Conservation (phyloP, 2,113 vertebrate species). For the Limnothrissa miodon region DNA sequence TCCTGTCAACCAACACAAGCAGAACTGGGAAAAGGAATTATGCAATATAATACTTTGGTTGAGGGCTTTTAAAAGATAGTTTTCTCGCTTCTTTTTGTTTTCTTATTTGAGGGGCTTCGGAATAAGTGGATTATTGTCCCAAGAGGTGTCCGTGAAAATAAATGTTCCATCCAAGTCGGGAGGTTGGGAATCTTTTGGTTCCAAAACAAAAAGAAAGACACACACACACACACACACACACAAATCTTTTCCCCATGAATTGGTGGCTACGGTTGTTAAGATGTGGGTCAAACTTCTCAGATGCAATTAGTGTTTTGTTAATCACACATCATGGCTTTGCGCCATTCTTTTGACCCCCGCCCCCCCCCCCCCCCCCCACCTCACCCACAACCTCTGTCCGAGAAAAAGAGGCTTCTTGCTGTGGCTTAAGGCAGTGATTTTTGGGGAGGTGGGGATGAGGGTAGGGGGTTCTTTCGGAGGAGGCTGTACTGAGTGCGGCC, state of each 20-base stretch:
- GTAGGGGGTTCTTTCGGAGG: neutral
- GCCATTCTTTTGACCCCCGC: neutral
- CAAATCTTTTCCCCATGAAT: neutral
- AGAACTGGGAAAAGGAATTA: conserved; percentile 48
- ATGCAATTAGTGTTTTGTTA: conserved; percentile 62
- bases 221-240: neutral
- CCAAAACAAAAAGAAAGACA: conserved; percentile 4
- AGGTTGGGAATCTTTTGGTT: conserved; percentile 58
- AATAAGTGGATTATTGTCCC: conserved; percentile 50
- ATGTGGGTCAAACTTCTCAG: conserved; percentile 71
- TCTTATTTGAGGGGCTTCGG: conserved; percentile 37
- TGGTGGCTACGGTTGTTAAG: conserved; percentile 34
- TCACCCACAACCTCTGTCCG: neutral
- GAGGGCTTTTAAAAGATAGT: conserved; percentile 11
- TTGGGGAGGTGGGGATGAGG: neutral
- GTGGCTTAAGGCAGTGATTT: neutral
- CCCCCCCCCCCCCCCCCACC: neutral
- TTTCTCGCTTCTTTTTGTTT: neutral
- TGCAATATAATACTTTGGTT: conserved; percentile 44
- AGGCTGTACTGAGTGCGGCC: neutral
- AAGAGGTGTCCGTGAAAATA: conserved; percentile 52
- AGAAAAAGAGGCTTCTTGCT: neutral
- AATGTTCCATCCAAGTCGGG: conserved; percentile 48
- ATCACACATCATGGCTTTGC: conserved; percentile 44
- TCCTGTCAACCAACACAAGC: conserved; percentile 44